Conservation (phyloP, 2,797 vertebrate genomes). For the Malacoctenus gilli region DNA sequence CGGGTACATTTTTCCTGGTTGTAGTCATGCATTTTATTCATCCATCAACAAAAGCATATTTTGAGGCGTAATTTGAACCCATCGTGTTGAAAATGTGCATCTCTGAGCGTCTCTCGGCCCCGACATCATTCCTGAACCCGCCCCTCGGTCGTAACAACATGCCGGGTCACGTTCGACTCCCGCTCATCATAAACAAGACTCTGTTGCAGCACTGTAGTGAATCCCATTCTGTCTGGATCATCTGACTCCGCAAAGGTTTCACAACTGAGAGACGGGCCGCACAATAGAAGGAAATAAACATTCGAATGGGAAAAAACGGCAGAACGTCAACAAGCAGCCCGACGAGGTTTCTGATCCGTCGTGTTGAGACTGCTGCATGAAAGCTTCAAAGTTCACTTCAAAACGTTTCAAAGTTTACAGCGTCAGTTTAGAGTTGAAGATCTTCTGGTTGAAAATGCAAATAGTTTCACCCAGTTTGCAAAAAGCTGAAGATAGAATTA, state of each 20-base stretch:
- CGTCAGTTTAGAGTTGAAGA: too few species aligned
- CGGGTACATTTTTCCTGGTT: too few species aligned
- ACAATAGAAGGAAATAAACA: neutral
- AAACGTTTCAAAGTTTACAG: too few species aligned
- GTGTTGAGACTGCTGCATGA: neutral
- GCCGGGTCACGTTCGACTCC: constrained; percentile 49
- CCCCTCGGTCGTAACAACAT: constrained; percentile 35
- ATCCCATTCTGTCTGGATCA: constrained; percentile 18
- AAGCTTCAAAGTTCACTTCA: neutral
- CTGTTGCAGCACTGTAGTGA: constrained; percentile 4
- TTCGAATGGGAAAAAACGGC: neutral
- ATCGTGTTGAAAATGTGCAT: constrained; percentile 52
- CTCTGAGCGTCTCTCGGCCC: constrained; percentile 8
- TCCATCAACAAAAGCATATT: too few species aligned
- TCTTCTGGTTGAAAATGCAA: too few species aligned
- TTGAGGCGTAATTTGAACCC: too few species aligned
- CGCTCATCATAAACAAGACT: constrained; percentile 32
- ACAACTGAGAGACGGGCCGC: neutral
- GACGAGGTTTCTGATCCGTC: neutral
- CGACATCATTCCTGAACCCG: constrained; percentile 41
- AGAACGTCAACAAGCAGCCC: neutral
- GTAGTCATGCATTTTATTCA: too few species aligned
- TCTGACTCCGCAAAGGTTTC: constrained; percentile 13
- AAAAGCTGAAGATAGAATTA: too few species aligned
- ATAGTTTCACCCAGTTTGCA: too few species aligned